A percentile compares a stretch with the other conserved stretches of the same genome.
Evolutionary conservation across 92 coral and sea anemone species (phyloP).

Genomic region (Nematostella vectensis): DNA sequence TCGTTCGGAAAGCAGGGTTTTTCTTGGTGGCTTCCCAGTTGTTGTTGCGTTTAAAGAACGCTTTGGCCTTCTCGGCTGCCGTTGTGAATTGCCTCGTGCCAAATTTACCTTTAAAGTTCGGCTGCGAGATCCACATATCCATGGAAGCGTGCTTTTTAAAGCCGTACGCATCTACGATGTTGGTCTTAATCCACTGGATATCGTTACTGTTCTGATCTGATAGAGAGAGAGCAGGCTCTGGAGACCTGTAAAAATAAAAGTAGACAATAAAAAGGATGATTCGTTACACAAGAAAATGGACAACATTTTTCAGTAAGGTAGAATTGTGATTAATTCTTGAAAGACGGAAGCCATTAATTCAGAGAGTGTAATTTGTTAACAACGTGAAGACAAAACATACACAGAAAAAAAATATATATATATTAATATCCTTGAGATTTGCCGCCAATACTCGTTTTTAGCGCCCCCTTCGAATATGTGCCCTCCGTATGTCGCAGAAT

Average conservation of each 20-base stretch:
- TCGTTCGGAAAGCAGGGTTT: constrained; percentile 22
- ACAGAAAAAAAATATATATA: too few relatives aligned
- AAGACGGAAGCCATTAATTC: too few relatives aligned
- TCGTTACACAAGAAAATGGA: too few relatives aligned
- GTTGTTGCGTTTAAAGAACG: constrained; percentile 42
- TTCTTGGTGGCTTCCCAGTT: constrained; percentile 38
- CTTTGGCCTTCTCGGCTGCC: constrained; percentile 15
- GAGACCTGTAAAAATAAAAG: constrained; percentile 11
- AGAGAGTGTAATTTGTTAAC: too few relatives aligned
- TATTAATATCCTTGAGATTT: too few relatives aligned
- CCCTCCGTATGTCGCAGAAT: too few relatives aligned
- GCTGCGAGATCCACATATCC: constrained; percentile 40
- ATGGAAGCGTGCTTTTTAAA: constrained; percentile 16
- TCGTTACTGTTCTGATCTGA: constrained; percentile 8
- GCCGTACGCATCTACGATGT: constrained; percentile 44
- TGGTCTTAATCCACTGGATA: constrained; percentile 35
- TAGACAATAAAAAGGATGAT: too few relatives aligned
- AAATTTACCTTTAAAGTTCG: constrained; percentile 21
- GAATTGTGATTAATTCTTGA: too few relatives aligned
- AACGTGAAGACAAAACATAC: too few relatives aligned
- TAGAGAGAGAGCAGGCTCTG: background rate
- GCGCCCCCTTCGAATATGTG: too few relatives aligned
- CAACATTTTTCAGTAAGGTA: too few relatives aligned
- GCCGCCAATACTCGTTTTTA: too few relatives aligned
- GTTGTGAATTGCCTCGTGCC: constrained; percentile 16